Conservation (phyloP, 1,140 invertebrate genomes). For the Rhopalosiphum padi region DNA sequence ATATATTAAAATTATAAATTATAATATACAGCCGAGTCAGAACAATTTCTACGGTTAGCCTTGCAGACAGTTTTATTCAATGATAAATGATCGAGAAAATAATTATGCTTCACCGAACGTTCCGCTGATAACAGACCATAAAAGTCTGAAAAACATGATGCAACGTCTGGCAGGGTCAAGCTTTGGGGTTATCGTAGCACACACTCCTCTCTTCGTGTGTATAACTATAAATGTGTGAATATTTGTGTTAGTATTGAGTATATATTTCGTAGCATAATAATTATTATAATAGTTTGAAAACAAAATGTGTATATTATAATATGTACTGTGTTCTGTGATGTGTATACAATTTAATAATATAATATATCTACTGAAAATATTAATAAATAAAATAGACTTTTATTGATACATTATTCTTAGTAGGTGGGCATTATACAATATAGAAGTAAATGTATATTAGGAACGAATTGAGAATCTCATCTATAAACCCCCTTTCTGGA, state of each 20-base stretch:
- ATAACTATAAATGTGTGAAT: neutral
- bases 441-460: neutral
- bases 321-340: neutral
- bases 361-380: neutral
- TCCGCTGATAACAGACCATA: constrained; percentile 26
- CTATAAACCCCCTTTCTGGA: neutral
- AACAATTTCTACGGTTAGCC: constrained; percentile 27
- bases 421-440: neutral
- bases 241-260: neutral
- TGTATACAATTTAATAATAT: neutral
- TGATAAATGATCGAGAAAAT: constrained; percentile 52
- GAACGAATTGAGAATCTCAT: neutral
- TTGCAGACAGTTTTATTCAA: constrained; percentile 40
- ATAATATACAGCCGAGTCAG: neutral
- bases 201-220: neutral
- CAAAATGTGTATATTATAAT: neutral
- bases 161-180: constrained; percentile 47
- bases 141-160: constrained; percentile 54
- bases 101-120: constrained; percentile 53
- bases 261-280: neutral
- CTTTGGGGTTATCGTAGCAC: constrained; percentile 44
- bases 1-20: neutral
- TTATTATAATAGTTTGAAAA: constrained; percentile 27
- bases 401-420: neutral
- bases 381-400: neutral